phyloP scores from a whole-genome alignment of 2,888 invertebrate genomes.

The Archaeoteleia sp. region DNA sequence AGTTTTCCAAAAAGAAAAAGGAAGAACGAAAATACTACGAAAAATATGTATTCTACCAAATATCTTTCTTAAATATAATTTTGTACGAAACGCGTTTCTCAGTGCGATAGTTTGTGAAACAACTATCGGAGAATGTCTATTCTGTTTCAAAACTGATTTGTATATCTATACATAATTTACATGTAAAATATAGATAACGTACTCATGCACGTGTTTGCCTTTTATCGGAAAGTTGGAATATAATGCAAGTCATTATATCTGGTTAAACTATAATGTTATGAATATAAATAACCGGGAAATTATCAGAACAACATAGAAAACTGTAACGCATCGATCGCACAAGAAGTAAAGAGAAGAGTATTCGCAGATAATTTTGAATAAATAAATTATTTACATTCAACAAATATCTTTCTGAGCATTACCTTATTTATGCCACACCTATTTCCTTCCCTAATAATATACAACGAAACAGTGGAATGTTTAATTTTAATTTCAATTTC shows the following conservation, averaged over 20 bases:
- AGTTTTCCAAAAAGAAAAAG: slow-evolving; percentile 33
- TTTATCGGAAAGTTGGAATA: no score
- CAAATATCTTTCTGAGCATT: not conserved
- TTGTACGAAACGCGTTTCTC: slow-evolving; percentile 31
- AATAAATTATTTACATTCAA: slow-evolving; percentile 15
- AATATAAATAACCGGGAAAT: slow-evolving; percentile 1
- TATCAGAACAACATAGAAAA: not conserved
- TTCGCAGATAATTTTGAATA: slow-evolving; percentile 4
- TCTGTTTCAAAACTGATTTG: not conserved
- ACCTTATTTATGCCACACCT: not conserved
- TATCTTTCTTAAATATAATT: slow-evolving; percentile 36
- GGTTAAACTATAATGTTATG: no score
- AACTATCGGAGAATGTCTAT: not conserved
- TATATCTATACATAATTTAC: no score
- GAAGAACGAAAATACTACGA: slow-evolving; percentile 18
- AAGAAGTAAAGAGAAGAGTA: not conserved
- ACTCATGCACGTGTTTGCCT: no score
- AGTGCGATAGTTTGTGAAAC: no score
- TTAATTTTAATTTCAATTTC: no score
- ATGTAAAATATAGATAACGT: no score
- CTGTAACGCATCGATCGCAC: not conserved
- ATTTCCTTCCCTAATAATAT: no score
- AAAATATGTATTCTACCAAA: no score
- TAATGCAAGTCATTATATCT: no score
- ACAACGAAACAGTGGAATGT: no score